Evolutionary conservation across 2,888 invertebrate genomes (phyloP), one percentile per base, ranked within the genome.

Genomic region (Heteromyza rotundicornis): DNA sequence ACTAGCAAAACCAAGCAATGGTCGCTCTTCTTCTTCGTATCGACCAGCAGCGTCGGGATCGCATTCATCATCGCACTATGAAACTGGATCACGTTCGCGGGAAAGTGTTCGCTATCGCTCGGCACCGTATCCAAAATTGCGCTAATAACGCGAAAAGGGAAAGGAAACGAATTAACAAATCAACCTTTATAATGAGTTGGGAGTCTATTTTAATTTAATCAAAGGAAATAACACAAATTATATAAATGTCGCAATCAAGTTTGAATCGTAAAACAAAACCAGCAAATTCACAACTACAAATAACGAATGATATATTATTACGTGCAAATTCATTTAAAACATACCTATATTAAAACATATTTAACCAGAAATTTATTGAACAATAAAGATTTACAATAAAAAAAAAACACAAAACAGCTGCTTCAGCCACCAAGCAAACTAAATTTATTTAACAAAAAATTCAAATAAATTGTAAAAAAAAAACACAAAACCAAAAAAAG

Each of bases 1-100:
- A 80, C 69, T 80, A 81, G 82, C 82, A 73, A 81, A 81, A 80
- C 76, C 82, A 77, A 82, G 78, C 78, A 81, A 82, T 69, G 81
- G 81, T 80, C 81, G 81, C 63, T 81, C 81, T 47, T 81, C 81
- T 69, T 81, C 80, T 68, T 76, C 80, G 69, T 81, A 81, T 76
- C 76, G 82, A 76, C 82, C 82, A 64, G 73, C 82, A 58, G 75
- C 81, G 68, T 79, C 82, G 70, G 78, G 79, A 70, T 80, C 81
- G 74, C 80, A 81, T 75, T 80, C 82, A 65, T 80, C 81, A 69
- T 81, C 81, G 67, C 81, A 81, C 71, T 81, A 81, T 70, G 81
- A 81, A 74, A 79, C 81, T 73, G 79, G 80, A 72, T 80, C 81
- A 75, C 81, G 81, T 66, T 79, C 81, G 73, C 82, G 81, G 70